These are phyloP conservation scores for Athene cunicularia DNA, from an alignment of 2,113 vertebrate genomes.

Conservation along the genomic window DNA sequence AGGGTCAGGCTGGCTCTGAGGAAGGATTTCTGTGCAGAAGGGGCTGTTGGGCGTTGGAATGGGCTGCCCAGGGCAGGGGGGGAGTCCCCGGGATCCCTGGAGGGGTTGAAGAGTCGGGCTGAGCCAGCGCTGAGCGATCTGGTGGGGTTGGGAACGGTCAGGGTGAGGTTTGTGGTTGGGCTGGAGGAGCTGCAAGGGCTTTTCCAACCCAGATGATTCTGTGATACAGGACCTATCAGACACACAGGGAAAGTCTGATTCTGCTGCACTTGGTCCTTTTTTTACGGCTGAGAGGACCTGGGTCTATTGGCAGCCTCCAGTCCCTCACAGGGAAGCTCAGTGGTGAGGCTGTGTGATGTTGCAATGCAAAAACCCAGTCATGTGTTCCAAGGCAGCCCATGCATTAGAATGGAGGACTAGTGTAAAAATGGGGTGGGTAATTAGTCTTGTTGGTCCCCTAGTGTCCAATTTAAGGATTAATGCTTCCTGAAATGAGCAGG, in stretches of 20 bases:
- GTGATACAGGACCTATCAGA: not conserved
- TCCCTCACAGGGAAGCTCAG: fast-evolving
- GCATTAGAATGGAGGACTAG: not conserved
- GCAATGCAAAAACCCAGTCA: not conserved
- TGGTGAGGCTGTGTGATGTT: not conserved
- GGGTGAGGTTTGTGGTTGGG: too few relatives aligned
- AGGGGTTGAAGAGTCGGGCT: too few relatives aligned
- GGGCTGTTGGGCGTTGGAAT: too few relatives aligned
- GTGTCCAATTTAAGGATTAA: not conserved
- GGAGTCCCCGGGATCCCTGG: too few relatives aligned
- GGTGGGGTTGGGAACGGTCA: too few relatives aligned
- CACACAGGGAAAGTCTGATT: not conserved
- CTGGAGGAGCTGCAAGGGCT: too few relatives aligned
- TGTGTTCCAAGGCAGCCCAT: not conserved
- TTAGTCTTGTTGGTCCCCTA: not conserved
- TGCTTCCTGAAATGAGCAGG: not conserved
- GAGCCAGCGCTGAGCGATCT: too few relatives aligned
- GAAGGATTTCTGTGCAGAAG: too few relatives aligned
- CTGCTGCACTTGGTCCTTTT: not conserved
- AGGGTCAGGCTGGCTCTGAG: too few relatives aligned
- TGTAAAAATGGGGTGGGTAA: not conserved
- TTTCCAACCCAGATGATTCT: too few relatives aligned
- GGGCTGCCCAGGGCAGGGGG: too few relatives aligned
- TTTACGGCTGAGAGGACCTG: not conserved
- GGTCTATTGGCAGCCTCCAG: not conserved